Evolutionary conservation across 2,888 invertebrate genomes (phyloP), one percentile per base, ranked within the genome.

Genomic region (Minunthozetes semirufus): DNA sequence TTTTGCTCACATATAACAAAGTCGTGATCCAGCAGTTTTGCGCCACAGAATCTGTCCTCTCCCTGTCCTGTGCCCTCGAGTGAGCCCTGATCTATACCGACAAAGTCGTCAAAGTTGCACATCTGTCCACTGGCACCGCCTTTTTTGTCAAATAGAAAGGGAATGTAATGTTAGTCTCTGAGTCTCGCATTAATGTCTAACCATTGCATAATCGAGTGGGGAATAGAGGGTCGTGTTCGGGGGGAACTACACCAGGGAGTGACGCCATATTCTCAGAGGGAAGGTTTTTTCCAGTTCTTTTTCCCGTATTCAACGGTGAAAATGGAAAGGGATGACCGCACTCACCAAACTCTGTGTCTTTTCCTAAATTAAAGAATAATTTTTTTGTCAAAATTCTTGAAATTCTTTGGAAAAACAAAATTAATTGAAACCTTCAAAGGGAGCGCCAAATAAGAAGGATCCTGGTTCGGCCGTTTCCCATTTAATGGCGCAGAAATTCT

Each of bases 401-500:
- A 9, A 33, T 4, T 33, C 33, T n/a, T n/a, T n/a, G n/a, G n/a
- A n/a, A 17, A n/a, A 9, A 6, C 29, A 38, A 61, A 6, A 46
- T 19, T 5, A 29, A 9, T 17, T 11, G 11, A 73, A 19, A 50
- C 73, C 75, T 70, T 76, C 75, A 29, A 77, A 77, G 13, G 78
- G 78, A 22, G 76, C 74, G 17, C 78, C 78, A 59, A 78, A 78
- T 27, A 73, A 74, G 71, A 78, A 78, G 4, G 77, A 75, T 17
- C 76, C 73, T 13, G 74, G 72, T 38, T 72, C 53, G 46, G 76
- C 78, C 2, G 79, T 79, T 61, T 79, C 79, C 79, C 79, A 79
- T 63, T 79, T 79, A 70, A 79, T 79, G 74, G 79, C 78, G 66
- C 79, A 79, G 76, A 77, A 79, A 72, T 79, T 79, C 71, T 79